A percentile compares a stretch with the other conserved stretches of the same genome.
These are phyloP conservation scores for Channa maculata DNA, from an alignment of 2,113 vertebrate species.

Conservation along the genomic window DNA sequence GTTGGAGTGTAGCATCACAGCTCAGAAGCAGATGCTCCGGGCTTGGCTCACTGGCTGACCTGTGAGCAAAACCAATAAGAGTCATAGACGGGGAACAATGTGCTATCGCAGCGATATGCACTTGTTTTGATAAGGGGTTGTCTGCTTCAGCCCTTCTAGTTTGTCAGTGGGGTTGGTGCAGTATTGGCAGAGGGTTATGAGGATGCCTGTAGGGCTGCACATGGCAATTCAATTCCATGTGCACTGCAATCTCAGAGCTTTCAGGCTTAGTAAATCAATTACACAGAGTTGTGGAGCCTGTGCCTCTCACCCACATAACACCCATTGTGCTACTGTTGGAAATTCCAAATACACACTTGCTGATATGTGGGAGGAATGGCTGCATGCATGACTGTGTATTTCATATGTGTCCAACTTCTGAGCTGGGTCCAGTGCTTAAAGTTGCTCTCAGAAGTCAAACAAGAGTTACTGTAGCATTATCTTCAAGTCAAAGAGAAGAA, in stretches of 20 bases:
- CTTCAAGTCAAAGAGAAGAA: conserved; percentile 27
- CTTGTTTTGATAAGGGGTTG: conserved; percentile 68
- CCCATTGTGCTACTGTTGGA: conserved; percentile 34
- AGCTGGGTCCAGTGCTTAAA: conserved; percentile 15
- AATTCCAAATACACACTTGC: conserved; percentile 34
- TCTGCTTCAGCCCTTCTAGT: conserved; percentile 52
- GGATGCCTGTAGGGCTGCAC: conserved; percentile 64
- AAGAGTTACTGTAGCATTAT: conserved; percentile 25
- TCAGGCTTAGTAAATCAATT: conserved; percentile 80
- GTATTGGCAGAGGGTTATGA: conserved; percentile 75
- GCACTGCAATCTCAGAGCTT: conserved; percentile 68
- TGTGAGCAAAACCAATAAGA: conserved; percentile 68
- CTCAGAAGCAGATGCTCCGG: conserved; percentile 41
- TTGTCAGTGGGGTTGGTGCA: conserved; percentile 62
- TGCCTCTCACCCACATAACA: conserved; percentile 50
- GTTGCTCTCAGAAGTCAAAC: conserved; percentile 26
- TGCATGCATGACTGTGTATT: conserved; percentile 26
- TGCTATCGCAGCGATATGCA: conserved; percentile 55
- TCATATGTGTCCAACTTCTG: conserved; percentile 16
- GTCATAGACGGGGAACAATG: conserved; percentile 48
- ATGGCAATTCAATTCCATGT: conserved; percentile 66
- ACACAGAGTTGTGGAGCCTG: conserved; percentile 66
- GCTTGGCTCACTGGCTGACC: conserved; percentile 42
- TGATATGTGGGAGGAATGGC: conserved; percentile 31
- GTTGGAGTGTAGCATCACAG: conserved; percentile 25